Conservation (phyloP, 1,140 invertebrate species). For the Drosophila subobscura region DNA sequence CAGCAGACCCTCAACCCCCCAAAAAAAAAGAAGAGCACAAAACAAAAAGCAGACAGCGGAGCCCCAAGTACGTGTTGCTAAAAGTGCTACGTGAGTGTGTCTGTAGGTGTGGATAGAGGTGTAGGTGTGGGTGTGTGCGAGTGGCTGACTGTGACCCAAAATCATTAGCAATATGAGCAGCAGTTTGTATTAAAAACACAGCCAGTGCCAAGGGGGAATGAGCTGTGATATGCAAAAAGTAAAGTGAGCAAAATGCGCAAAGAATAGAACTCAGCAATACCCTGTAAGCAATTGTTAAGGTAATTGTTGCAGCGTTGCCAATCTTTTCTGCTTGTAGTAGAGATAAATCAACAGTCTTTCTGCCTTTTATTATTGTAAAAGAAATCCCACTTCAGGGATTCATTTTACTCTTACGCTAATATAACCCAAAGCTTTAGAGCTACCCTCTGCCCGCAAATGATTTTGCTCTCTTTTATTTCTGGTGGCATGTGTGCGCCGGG, state of each 20-base stretch:
- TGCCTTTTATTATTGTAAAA: no score
- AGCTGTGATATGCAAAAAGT: slow-evolving; percentile 70
- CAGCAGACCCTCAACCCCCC: neutral
- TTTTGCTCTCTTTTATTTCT: slow-evolving; percentile 29
- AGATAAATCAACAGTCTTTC: no score
- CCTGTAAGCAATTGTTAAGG: neutral
- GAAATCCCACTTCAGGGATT: no score
- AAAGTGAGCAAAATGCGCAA: neutral
- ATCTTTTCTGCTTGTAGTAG: no score
- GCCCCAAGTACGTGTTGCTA: slow-evolving; percentile 65
- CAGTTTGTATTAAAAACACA: slow-evolving; percentile 80
- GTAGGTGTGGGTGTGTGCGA: slow-evolving; percentile 54
- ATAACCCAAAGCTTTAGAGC: neutral
- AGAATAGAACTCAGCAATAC: neutral
- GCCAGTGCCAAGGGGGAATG: slow-evolving; percentile 41
- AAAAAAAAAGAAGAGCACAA: no score
- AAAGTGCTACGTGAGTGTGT: slow-evolving; percentile 57
- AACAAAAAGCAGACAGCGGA: slow-evolving; percentile 14
- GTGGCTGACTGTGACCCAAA: slow-evolving; percentile 75
- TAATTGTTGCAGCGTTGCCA: no score
- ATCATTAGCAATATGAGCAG: slow-evolving; percentile 82
- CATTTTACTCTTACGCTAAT: neutral
- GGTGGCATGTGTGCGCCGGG: slow-evolving; percentile 43
- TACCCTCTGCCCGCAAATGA: slow-evolving; percentile 12
- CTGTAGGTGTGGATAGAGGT: slow-evolving; percentile 35